Base-by-base conservation (phyloP, 2,888 invertebrate species). In the Drosophila nr. medialis region DNA sequence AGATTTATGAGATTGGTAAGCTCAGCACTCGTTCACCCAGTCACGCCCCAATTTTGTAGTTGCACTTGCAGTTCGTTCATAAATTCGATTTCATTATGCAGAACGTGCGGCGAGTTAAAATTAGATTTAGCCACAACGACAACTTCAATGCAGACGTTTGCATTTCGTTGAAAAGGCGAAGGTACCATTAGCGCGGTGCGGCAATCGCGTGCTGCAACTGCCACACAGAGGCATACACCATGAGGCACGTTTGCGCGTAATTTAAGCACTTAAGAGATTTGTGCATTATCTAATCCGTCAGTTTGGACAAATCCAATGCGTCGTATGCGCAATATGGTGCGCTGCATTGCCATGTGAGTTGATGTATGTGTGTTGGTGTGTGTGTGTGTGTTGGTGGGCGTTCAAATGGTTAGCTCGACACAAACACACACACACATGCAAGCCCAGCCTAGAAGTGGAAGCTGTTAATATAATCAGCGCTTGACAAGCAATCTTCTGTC, bases 51-150 rank as follows among this genome's bases (percentile, higher is more conserved):
- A 48, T 45, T 56, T 64, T 29, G 27, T 4, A 38, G 58, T n/a
- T 60, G 63, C 73, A 69, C 34, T 34, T 74, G 38, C 67, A 50
- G 72, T 36, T 49, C 56, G 64, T 56, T 74, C 75, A 72, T 83
- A 78, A 87, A 84, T 80, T 77, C 80, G 77, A 80, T 87, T 88
- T 88, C 77, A 87, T 87, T 88, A 87, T 87, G 86, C 86, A 86
- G 78, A 83, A 83, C 88, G 86, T 87, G 88, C 75, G 66, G 75
- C 71, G 86, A 78, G 80, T 87, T 83, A 86, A 84, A 81, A 83
- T 81, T 77, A 72, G 88, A 87, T 86, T 86, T 84, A 56, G 61
- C 60, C 21, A 21, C 74, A 77, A 61, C 65, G 72, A 66, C 59
- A 72, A 75, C 73, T 75, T 76, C 53, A 80, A 73, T 73, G 72